A percentile compares a stretch with the other conserved stretches of the same genome.
These are phyloP conservation scores for Oxyscelio sp. DNA, from an alignment of 2,888 invertebrate species.

Conservation along the genomic window DNA sequence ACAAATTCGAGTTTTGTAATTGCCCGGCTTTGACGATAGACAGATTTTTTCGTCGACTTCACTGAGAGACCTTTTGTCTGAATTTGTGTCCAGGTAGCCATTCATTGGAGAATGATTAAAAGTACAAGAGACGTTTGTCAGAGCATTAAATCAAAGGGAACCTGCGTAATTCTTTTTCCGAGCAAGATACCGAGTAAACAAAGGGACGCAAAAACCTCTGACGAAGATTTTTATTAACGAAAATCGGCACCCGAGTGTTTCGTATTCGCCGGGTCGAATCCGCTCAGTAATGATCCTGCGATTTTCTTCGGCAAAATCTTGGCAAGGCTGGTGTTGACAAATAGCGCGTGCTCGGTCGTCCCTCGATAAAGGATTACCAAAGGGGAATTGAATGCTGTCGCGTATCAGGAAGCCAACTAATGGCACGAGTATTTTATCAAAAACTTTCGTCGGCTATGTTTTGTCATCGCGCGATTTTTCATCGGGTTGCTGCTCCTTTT, in stretches of 20 bases:
- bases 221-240: conserved; percentile 66
- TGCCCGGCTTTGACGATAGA: conserved; percentile 24
- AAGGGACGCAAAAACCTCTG: conserved; percentile 15
- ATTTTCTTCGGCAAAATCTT: conserved; percentile 71
- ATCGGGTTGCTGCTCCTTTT: conserved; percentile 43
- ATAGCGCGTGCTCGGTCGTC: conserved; percentile 77
- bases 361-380: conserved; percentile 80
- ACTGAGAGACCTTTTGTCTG: conserved; percentile 35
- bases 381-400: conserved; percentile 65
- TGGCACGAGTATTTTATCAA: conserved; percentile 72
- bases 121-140: conserved; percentile 50
- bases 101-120: conserved; percentile 62
- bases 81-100: conserved; percentile 34
- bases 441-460: conserved; percentile 68
- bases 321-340: conserved; percentile 77
- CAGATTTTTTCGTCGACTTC: conserved; percentile 18
- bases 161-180: conserved; percentile 34
- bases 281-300: conserved; percentile 77
- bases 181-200: conserved; percentile 41
- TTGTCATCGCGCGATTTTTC: conserved; percentile 69
- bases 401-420: conserved; percentile 69
- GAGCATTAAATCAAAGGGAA: conserved; percentile 53
- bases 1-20: conserved; percentile 11
- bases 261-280: conserved; percentile 37
- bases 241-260: conserved; percentile 56